phyloP scores from a whole-genome alignment of 2,113 vertebrate genomes.

The Sapayoa aenigma region DNA sequence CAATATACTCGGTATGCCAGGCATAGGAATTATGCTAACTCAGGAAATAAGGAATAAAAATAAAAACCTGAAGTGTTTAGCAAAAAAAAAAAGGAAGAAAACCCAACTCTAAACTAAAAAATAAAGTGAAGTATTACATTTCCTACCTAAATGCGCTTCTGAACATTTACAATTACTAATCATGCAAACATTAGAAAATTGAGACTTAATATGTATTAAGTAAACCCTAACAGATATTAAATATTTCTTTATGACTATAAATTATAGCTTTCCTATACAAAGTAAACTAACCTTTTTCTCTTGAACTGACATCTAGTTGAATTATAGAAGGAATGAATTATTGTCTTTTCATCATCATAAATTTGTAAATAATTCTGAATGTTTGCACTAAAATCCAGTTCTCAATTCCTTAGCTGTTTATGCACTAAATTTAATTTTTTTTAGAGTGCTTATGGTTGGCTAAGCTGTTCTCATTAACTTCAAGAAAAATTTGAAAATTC shows the following conservation, averaged over 20 bases:
- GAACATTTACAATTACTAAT: background rate
- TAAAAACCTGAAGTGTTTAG: background rate
- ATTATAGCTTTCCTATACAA: background rate
- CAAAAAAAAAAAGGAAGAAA: fast-evolving
- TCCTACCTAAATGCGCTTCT: background rate
- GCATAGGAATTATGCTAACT: background rate
- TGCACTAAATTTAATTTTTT: background rate
- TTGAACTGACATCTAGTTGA: background rate
- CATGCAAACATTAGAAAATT: background rate
- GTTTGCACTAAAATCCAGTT: background rate
- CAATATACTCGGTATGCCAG: background rate
- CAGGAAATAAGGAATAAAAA: background rate
- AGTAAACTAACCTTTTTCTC: background rate
- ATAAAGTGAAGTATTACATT: background rate
- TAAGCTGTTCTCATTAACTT: background rate
- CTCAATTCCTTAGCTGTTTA: background rate
- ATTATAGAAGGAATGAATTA: background rate
- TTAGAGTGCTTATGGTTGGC: background rate
- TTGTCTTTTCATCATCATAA: background rate
- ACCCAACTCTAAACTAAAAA: fast-evolving
- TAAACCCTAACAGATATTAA: background rate
- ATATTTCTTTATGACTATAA: background rate
- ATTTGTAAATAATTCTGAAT: background rate
- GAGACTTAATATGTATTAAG: background rate
- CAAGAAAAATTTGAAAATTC: background rate